A percentile compares a stretch with the other conserved stretches of the same genome.
These are phyloP conservation scores for Pheosia tremula DNA, from an alignment of 2,888 invertebrate species.

Conservation along the genomic window DNA sequence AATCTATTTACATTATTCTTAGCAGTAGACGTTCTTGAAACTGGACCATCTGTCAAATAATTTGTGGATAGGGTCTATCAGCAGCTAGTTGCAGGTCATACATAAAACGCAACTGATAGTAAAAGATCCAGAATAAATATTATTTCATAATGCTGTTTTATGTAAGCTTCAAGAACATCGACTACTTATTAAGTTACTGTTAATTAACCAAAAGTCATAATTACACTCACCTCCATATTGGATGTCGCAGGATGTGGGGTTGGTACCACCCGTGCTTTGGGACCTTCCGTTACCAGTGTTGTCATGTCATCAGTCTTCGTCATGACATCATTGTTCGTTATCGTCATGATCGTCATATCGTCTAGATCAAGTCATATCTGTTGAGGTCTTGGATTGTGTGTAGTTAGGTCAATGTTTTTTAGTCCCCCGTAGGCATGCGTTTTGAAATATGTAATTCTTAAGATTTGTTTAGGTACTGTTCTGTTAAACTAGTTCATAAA, in stretches of 20 bases:
- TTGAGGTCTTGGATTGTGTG: constrained; percentile 3
- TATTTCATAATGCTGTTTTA: no score
- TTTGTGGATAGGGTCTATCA: no score
- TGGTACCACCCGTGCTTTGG: constrained; percentile 64
- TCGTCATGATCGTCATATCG: constrained; percentile 24
- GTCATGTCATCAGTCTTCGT: constrained; percentile 47
- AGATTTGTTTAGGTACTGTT: no score
- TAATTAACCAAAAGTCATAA: constrained; percentile 41
- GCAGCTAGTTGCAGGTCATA: no score
- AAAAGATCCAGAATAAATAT: no score
- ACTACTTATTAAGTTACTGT: constrained; percentile 16
- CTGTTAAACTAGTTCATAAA: no score
- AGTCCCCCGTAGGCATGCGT: background rate
- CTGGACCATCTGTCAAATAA: background rate
- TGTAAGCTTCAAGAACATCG: constrained; percentile 26
- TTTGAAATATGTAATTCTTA: no score
- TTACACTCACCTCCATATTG: constrained; percentile 74
- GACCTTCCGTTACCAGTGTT: constrained; percentile 48
- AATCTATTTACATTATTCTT: constrained; percentile 36
- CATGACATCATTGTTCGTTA: constrained; percentile 36
- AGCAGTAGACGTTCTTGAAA: constrained; percentile 25
- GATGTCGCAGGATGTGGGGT: constrained; percentile 66
- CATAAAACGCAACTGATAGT: no score
- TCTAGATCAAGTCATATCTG: constrained; percentile 5
- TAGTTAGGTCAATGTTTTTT: background rate